These are phyloP conservation scores for Hipparchia sbordonii DNA, from an alignment of 2,888 invertebrate species.

Conservation along the genomic window DNA sequence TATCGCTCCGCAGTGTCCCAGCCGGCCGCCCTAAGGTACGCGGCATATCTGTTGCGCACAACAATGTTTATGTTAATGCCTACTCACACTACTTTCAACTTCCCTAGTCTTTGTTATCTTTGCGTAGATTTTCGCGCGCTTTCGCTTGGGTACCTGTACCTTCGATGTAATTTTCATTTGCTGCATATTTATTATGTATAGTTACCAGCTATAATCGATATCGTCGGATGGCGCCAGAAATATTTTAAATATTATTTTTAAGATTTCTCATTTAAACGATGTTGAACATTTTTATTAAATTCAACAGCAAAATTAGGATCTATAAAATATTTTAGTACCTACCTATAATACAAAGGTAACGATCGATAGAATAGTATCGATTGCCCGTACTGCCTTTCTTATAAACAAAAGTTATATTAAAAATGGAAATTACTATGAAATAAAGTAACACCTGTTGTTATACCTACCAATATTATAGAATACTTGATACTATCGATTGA, in stretches of 20 bases:
- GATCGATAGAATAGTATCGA: no score
- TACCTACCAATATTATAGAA: no score
- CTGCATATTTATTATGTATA: constrained; percentile 3
- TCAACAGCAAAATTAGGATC: no score
- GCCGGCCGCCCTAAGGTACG: constrained; percentile 70
- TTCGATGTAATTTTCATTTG: constrained; percentile 27
- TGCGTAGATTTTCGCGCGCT: constrained; percentile 47
- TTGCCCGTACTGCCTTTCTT: no score
- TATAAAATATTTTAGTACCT: no score
- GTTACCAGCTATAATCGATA: not conserved
- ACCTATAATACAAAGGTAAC: no score
- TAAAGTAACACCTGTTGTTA: no score
- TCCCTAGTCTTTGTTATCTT: constrained; percentile 41
- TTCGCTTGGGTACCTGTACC: constrained; percentile 33
- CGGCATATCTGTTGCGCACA: constrained; percentile 73
- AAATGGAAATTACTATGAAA: no score
- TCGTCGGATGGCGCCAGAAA: constrained; percentile 5
- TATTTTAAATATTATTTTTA: not conserved
- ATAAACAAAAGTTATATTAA: no score
- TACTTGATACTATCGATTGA: no score
- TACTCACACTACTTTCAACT: constrained; percentile 43
- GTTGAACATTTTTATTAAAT: no score
- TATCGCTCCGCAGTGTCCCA: constrained; percentile 52
- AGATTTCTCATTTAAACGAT: not conserved
- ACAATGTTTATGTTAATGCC: constrained; percentile 64